Base-by-base conservation (phyloP, 2,797 vertebrate genomes). In the Mus spretus region DNA sequence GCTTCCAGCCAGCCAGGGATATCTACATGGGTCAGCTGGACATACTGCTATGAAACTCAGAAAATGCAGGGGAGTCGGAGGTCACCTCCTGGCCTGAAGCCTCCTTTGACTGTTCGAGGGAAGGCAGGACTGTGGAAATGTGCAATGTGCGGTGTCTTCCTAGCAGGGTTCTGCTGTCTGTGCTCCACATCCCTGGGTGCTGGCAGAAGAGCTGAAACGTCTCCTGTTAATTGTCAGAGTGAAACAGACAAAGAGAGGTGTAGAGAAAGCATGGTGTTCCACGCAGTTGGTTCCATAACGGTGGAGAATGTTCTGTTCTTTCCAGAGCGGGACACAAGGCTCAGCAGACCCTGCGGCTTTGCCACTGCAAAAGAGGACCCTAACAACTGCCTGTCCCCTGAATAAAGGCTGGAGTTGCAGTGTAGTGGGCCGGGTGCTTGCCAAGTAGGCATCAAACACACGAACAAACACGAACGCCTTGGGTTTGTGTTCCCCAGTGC, bases 211-310 rank as follows among this genome's bases (percentile, higher is more conserved):
- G 59, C 81, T 75, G 79, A 78, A 19, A 47, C 53, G 67, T 78
- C 72, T 61, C 67, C 50, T 82, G 28, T 31, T n/a, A 47, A n/a
- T 78, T 90, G 74, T 47, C 80, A 75, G 53, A 86, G 70, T 14
- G 4, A 59, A 84, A 84, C 9, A 81, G 72, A 63, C 78, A 24
- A 55, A 28, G 87, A 89, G 37, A 3, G 6, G 0, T 11, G n/a
- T 20, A 4, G 63, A 74, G 47, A 65, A 74, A 57, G 24, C 8
- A 13, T 34, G 10, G 61, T 40, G 31, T 34, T 12, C 50, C 24
- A 1, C 1, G 1, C 14, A 9, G 3, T 34, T 6, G 3, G 26
- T 59, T 44, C 80, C 37, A 37, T 28, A 14, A 78, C 50, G 0
- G 9, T 24, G 14, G 50, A 86, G 44, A 47, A 4, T 2, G 15